These are phyloP conservation scores for Saccopteryx leptura DNA, from an alignment of 2,113 vertebrate species.

Conservation along the genomic window DNA sequence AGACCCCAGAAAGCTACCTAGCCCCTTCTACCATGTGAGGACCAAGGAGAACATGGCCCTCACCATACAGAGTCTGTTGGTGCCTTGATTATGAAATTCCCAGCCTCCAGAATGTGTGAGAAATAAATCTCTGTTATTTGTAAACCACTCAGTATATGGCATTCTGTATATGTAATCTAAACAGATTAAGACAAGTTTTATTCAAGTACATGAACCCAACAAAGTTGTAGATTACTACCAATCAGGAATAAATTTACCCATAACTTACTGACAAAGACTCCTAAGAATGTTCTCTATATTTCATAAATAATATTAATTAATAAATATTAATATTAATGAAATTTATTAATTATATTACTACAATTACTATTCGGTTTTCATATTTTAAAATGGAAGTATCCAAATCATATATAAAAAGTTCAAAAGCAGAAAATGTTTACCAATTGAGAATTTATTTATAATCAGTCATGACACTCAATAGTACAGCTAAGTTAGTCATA, in stretches of 20 bases:
- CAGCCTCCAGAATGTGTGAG: neutral
- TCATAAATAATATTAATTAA: neutral
- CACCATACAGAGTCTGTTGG: neutral
- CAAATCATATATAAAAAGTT: slow-evolving; percentile 10
- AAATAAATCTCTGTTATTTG: neutral
- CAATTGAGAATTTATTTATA: neutral
- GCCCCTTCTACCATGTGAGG: neutral
- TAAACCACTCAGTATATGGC: neutral
- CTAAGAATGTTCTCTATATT: neutral
- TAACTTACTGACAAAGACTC: neutral
- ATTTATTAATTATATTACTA: neutral
- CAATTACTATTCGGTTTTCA: neutral
- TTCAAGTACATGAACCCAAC: neutral
- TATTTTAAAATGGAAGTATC: slow-evolving; percentile 41
- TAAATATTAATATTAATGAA: too few species aligned
- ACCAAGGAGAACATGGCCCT: neutral
- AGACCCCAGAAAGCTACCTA: neutral
- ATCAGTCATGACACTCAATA: neutral
- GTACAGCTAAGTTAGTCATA: neutral
- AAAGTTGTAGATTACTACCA: neutral
- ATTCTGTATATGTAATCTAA: neutral
- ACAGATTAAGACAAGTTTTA: neutral
- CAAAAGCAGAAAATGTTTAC: neutral
- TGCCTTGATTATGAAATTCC: neutral
- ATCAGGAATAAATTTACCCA: slow-evolving; percentile 39